Evolutionary conservation across 1,140 invertebrate genomes (phyloP).

Genomic region (Lycorma delicatula): DNA sequence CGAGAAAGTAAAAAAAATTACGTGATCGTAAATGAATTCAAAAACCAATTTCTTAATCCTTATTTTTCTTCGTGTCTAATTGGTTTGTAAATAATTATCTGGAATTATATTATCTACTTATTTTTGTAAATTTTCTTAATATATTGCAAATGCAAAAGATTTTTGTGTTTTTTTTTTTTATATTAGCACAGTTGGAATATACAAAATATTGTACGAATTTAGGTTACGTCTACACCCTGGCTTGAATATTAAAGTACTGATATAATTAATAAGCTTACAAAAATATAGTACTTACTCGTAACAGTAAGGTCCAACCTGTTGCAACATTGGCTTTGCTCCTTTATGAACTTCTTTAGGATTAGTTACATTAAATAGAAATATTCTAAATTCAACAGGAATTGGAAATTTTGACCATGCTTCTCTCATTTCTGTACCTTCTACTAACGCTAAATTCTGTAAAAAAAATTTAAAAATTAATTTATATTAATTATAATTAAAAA

Average conservation of each 20-base stretch:
- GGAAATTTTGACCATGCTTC: constrained; percentile 59
- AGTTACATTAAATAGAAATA: constrained; percentile 79
- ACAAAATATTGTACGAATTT: constrained; percentile 47
- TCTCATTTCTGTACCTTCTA: constrained; percentile 47
- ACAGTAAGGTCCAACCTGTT: constrained; percentile 65
- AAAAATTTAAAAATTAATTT: constrained; percentile 3
- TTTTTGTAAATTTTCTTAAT: too few species aligned
- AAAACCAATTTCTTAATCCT: too few species aligned
- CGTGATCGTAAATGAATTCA: too few species aligned
- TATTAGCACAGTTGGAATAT: neutral
- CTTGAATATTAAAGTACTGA: constrained; percentile 62
- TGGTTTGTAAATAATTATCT: too few species aligned
- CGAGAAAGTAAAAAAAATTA: too few species aligned
- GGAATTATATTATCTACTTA: too few species aligned
- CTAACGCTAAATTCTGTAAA: constrained; percentile 25
- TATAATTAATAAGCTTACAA: constrained; percentile 75
- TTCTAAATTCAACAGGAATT: constrained; percentile 63
- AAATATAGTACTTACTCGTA: constrained; percentile 69
- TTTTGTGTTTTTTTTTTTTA: too few species aligned
- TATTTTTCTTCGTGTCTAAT: too few species aligned
- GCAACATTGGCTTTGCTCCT: constrained; percentile 57
- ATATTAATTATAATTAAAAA: too few species aligned
- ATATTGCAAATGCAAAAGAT: too few species aligned
- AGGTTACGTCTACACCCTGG: constrained; percentile 56
- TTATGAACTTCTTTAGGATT: constrained; percentile 64